Conservation (phyloP, 2,888 invertebrate genomes). For the Conchocele bisecta region DNA sequence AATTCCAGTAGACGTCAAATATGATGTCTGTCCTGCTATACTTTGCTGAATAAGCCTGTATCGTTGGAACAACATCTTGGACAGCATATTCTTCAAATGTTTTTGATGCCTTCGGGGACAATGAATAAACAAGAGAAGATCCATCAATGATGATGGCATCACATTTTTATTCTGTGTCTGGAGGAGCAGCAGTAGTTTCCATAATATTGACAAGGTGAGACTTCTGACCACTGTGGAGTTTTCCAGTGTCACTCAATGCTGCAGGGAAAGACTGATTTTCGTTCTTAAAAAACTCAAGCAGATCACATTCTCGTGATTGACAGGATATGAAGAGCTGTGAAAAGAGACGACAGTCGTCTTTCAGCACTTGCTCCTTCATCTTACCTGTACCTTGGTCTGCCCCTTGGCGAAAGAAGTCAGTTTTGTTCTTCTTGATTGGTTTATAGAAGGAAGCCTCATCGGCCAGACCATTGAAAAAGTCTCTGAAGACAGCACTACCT, state of each 20-base stretch:
- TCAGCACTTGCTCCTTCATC: too few relatives aligned
- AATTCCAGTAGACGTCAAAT: too few relatives aligned
- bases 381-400: too few relatives aligned
- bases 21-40: too few relatives aligned
- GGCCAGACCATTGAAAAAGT: too few relatives aligned
- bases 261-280: slow-evolving; percentile 53
- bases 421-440: too few relatives aligned
- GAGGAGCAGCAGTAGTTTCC: not conserved
- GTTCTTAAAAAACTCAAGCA: slow-evolving; percentile 41
- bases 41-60: too few relatives aligned
- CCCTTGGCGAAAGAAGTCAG: too few relatives aligned
- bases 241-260: slow-evolving; percentile 40
- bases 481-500: too few relatives aligned
- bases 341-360: too few relatives aligned
- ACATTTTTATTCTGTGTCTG: slow-evolving; percentile 4
- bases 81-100: slow-evolving; percentile 6
- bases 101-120: slow-evolving; percentile 6
- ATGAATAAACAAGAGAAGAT: slow-evolving; percentile 21
- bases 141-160: slow-evolving; percentile 27
- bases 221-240: slow-evolving; percentile 43
- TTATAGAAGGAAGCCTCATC: too few relatives aligned
- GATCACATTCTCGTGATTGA: slow-evolving; percentile 41
- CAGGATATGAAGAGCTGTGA: slow-evolving; percentile 52
- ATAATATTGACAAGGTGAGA: slow-evolving; percentile 38
- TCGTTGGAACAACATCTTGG: too few relatives aligned